These are phyloP conservation scores for Pteruthius melanotis DNA, from an alignment of 2,113 vertebrate genomes.

Conservation along the genomic window DNA sequence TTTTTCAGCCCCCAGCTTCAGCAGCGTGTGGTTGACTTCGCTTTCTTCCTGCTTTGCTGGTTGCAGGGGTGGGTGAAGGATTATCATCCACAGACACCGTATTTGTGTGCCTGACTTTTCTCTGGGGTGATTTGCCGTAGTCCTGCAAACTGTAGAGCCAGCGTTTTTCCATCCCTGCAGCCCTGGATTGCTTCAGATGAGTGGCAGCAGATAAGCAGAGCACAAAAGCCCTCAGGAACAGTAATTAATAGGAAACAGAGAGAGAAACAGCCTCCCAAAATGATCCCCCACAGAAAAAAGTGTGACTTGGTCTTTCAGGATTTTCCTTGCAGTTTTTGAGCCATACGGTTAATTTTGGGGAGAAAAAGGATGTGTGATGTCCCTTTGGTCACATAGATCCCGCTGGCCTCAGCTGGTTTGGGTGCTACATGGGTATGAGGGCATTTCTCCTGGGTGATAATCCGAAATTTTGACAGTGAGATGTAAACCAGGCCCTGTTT, in stretches of 20 bases:
- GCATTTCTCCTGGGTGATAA: background rate
- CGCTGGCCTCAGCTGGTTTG: background rate
- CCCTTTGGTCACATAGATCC: background rate
- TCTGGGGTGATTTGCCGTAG: background rate
- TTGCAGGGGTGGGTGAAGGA: background rate
- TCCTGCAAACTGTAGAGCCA: background rate
- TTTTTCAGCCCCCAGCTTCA: background rate
- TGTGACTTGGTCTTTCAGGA: background rate
- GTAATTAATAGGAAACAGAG: background rate
- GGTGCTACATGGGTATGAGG: background rate
- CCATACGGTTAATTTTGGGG: background rate
- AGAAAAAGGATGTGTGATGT: background rate
- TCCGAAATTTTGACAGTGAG: background rate
- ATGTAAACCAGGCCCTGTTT: background rate
- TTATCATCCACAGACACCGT: background rate
- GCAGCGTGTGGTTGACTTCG: fast-evolving
- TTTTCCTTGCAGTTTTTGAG: background rate
- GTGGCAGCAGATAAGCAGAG: background rate
- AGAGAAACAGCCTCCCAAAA: background rate
- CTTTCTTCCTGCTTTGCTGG: background rate
- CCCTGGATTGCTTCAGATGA: background rate
- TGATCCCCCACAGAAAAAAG: background rate
- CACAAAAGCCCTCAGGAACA: background rate
- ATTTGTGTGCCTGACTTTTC: background rate
- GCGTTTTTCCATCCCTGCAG: background rate